Conservation (phyloP, 2,113 vertebrate species). For the Mobula hypostoma region DNA sequence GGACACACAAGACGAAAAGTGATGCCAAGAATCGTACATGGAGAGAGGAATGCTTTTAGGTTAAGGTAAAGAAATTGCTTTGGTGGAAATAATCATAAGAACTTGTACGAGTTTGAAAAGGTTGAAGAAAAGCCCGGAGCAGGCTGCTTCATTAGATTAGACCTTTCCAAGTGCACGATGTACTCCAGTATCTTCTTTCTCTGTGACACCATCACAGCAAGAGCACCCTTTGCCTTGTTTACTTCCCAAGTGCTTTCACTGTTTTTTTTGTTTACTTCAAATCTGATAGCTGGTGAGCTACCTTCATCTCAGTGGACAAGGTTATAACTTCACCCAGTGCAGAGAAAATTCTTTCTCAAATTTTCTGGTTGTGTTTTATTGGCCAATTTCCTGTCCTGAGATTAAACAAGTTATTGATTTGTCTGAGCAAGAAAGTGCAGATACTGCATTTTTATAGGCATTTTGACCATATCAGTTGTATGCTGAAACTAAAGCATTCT, state of each 20-base stretch:
- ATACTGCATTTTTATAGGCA: neutral
- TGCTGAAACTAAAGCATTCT: neutral
- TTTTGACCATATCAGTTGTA: neutral
- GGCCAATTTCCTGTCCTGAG: neutral
- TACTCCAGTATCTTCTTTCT: neutral
- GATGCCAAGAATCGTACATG: neutral
- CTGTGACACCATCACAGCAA: neutral
- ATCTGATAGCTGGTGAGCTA: neutral
- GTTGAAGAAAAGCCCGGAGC: neutral
- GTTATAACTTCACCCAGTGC: neutral
- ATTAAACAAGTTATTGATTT: constrained; percentile 27
- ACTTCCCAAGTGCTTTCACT: neutral
- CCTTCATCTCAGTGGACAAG: neutral
- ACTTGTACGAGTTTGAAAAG: neutral
- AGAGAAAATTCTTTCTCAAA: neutral
- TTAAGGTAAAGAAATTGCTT: neutral
- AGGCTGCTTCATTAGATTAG: neutral
- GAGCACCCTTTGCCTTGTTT: neutral
- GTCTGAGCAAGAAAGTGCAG: neutral
- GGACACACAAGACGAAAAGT: neutral
- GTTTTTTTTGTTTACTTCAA: neutral
- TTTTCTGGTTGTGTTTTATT: neutral
- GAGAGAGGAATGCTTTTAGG: neutral
- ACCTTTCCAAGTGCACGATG: neutral
- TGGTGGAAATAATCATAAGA: no score